Evolutionary conservation across 2,113 vertebrate genomes (phyloP), one percentile per base, ranked within the genome.

Genomic region (Podarcis cretensis): DNA sequence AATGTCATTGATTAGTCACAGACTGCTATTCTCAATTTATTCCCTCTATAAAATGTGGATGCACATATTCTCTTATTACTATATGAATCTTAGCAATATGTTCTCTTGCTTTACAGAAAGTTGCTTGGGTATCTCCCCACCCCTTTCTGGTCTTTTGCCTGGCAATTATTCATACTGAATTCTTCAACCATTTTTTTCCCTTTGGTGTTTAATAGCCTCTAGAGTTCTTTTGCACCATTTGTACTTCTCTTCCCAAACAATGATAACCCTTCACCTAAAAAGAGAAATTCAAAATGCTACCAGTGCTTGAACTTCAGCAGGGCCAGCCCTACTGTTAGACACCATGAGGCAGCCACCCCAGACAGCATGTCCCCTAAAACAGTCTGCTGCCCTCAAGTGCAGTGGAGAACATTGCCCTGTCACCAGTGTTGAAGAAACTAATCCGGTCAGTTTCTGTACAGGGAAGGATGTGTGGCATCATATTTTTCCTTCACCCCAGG

Each of bases 1-100:
- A 88, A 90, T 92, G 77, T 85, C 92, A 91, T 91, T 83, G 93
- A 93, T 93, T 90, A 92, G 83, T 94, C 92, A 93, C 63, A 89
- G 90, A 80, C 93, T 88, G 91, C 82, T 63, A 85, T 83, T 76
- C 79, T 95, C 91, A 91, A 91, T 93, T 83, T 94, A 91, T 13
- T 37, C 63, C 76, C 86, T 3, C 75, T 84, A 85, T 89, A 83
- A 95, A 95, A 94, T 89, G 80, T 83, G 59, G 65, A 86, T 92
- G 81, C 12, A 93, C 92, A 96, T 95, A 88, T 84, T 90, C 21
- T 90, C 84, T 90, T 90, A 48, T 57, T 94, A 20, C 18, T 90
- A 16, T 43, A 8, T 90, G 88, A 86, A 40, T 54, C 87, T 90
- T 87, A 89, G 57, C 79, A 83, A 81, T 74, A 91, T 87, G 25